These are phyloP conservation scores for Ceratothoa steindachneri DNA, from an alignment of 2,888 invertebrate genomes.

Conservation along the genomic window DNA sequence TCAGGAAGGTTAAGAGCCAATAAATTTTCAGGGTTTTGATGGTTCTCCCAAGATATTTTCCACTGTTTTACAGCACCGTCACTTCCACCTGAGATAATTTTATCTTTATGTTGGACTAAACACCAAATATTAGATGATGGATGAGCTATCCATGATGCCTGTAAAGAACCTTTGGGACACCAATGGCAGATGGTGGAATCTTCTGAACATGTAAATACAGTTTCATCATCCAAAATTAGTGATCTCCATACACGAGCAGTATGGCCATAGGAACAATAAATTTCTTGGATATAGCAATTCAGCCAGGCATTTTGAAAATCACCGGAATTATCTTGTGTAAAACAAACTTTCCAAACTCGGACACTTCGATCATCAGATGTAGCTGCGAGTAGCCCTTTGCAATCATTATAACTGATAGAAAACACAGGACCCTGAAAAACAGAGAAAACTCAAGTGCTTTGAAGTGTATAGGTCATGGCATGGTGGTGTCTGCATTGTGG, in stretches of 20 bases:
- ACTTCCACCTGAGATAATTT: slow-evolving; percentile 26
- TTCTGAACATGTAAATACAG: slow-evolving; percentile 26
- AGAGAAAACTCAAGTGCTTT: not conserved
- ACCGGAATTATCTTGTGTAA: not conserved
- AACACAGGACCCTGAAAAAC: slow-evolving; percentile 32
- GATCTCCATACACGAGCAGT: slow-evolving; percentile 32
- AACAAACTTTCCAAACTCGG: slow-evolving; percentile 22
- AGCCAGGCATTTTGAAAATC: slow-evolving; percentile 8
- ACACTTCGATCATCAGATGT: slow-evolving; percentile 40
- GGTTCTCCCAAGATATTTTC: not conserved
- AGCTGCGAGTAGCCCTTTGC: slow-evolving; percentile 20
- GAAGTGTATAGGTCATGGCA: no score
- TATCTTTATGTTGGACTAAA: slow-evolving; percentile 17
- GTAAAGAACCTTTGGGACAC: slow-evolving; percentile 17
- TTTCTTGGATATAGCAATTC: slow-evolving; percentile 9
- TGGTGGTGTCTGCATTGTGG: no score
- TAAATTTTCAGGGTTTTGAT: not conserved
- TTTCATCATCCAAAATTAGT: slow-evolving; percentile 20
- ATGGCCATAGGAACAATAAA: slow-evolving; percentile 25
- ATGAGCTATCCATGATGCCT: slow-evolving; percentile 27
- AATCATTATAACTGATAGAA: slow-evolving; percentile 23
- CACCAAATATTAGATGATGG: slow-evolving; percentile 33
- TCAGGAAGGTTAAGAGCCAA: not conserved
- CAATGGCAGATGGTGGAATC: slow-evolving; percentile 34
- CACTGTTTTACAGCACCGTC: slow-evolving; percentile 37